These are phyloP conservation scores for Petrocephalus zakoni DNA, from an alignment of 2,113 vertebrate species.

Conservation along the genomic window DNA sequence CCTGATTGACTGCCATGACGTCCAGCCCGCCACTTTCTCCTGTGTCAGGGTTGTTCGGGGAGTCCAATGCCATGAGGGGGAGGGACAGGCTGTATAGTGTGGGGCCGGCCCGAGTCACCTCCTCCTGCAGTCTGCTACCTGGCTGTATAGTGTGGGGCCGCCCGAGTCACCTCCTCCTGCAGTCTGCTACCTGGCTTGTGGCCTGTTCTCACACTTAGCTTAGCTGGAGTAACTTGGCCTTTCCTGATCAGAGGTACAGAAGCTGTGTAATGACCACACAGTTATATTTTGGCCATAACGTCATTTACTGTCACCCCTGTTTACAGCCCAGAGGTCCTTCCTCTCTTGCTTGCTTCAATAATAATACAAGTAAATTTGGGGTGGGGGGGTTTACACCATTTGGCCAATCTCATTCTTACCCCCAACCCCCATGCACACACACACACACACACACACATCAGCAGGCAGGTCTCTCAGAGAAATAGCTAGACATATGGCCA, in stretches of 20 bases:
- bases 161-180: not conserved
- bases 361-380: not conserved
- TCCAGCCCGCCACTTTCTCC: slow-evolving; percentile 58
- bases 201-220: not conserved
- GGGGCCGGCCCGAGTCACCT: not conserved
- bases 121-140: not conserved
- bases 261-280: not conserved
- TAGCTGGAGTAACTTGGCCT: not conserved
- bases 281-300: not conserved
- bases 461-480: not conserved
- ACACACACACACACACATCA: not conserved
- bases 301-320: not conserved
- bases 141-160: not conserved
- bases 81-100: not conserved
- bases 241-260: not conserved
- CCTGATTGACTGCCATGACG: slow-evolving; percentile 53
- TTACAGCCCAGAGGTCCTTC: not conserved
- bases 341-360: not conserved
- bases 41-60: slow-evolving; percentile 56
- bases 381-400: too few relatives aligned
- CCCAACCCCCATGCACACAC: not conserved
- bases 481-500: not conserved
- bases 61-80: slow-evolving; percentile 43
- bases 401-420: not conserved
- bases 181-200: not conserved